phyloP scores from a whole-genome alignment of 2,113 vertebrate genomes.

The Phaethornis superciliosus region DNA sequence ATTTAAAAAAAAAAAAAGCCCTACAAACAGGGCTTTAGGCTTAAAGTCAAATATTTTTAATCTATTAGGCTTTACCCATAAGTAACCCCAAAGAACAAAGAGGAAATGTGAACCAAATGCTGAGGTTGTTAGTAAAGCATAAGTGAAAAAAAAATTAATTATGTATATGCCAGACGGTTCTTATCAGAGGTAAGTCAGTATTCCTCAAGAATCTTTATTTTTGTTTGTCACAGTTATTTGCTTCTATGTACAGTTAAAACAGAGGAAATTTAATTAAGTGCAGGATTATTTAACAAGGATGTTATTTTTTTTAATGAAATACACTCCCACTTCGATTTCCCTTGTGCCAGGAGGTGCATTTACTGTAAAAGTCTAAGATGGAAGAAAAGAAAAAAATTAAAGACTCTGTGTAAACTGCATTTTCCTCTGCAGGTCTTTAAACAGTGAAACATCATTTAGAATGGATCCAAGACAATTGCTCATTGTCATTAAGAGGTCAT shows the following conservation, averaged over 20 bases:
- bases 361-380: background rate
- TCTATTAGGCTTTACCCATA: background rate
- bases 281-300: slow-evolving; percentile 41
- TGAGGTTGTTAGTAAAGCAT: background rate
- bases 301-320: slow-evolving; percentile 29
- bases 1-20: background rate
- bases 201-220: slow-evolving; percentile 42
- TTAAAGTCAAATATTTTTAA: background rate
- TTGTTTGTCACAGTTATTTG: slow-evolving; percentile 34
- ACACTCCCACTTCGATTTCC: slow-evolving; percentile 18
- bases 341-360: background rate
- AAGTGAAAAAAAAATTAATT: background rate
- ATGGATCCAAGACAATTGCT: background rate
- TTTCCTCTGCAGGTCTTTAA: background rate
- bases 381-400: background rate
- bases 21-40: background rate
- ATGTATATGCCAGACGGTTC: background rate
- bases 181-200: slow-evolving; percentile 35
- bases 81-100: background rate
- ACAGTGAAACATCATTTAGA: background rate
- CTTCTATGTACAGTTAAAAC: slow-evolving; percentile 34
- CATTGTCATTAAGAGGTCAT: no score
- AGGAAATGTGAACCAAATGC: slow-evolving; percentile 38
- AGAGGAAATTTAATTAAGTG: slow-evolving; percentile 55
- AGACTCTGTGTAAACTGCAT: background rate